These are phyloP conservation scores for Axis porcinus DNA, from an alignment of 2,113 vertebrate species.

Conservation along the genomic window DNA sequence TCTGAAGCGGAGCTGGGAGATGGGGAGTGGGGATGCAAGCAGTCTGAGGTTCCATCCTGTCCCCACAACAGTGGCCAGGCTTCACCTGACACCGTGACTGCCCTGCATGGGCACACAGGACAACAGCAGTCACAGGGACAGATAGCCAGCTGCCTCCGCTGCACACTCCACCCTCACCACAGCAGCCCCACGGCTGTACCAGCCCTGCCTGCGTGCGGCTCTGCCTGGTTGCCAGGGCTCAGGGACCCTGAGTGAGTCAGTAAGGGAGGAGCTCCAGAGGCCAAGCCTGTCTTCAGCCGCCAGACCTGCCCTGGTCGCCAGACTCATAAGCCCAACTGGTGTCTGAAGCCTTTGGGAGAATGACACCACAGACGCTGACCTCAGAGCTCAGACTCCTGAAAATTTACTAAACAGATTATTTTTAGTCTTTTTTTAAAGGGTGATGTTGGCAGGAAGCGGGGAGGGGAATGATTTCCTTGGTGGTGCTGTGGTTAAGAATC, in stretches of 20 bases:
- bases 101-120: neutral
- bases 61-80: too few relatives aligned
- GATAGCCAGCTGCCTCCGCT: neutral
- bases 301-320: neutral
- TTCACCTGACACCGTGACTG: neutral
- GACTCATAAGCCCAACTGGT: neutral
- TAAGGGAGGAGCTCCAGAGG: neutral
- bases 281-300: neutral
- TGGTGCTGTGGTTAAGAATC: neutral
- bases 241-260: neutral
- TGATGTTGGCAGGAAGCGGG: neutral
- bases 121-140: neutral
- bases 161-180: rapidly evolving
- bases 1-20: neutral
- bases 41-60: neutral
- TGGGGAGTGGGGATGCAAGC: neutral
- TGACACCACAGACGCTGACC: neutral
- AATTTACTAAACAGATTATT: neutral
- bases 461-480: neutral
- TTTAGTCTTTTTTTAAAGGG: neutral
- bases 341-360: neutral
- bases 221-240: neutral
- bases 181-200: neutral
- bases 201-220: rapidly evolving
- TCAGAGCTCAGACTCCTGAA: neutral